phyloP scores from a whole-genome alignment of 2,888 invertebrate genomes.

The Scaptomyza flava region DNA sequence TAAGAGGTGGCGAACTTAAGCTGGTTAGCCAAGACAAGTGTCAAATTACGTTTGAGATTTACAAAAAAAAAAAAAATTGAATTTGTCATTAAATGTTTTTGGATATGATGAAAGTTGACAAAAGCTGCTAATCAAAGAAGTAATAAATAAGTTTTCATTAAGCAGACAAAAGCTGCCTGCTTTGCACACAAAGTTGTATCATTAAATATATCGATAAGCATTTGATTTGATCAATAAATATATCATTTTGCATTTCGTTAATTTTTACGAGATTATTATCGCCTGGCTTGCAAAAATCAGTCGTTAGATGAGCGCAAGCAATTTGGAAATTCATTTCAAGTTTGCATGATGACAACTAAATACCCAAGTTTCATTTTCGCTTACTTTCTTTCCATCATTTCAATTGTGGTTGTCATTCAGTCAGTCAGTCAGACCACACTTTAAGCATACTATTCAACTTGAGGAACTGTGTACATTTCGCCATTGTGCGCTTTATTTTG shows the following conservation, averaged over 20 bases:
- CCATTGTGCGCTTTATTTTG: neutral
- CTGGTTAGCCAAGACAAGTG: constrained; percentile 21
- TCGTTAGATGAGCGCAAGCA: constrained; percentile 11
- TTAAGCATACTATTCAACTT: constrained; percentile 48
- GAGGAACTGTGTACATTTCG: constrained; percentile 13
- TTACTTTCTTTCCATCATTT: constrained; percentile 28
- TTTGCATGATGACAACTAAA: constrained; percentile 28
- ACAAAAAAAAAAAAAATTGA: neutral
- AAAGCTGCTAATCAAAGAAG: neutral
- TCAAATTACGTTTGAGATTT: constrained; percentile 9
- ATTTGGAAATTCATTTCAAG: constrained; percentile 35
- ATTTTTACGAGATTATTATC: neutral
- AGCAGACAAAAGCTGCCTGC: too few relatives aligned
- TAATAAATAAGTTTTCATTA: neutral
- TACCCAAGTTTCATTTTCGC: constrained; percentile 24
- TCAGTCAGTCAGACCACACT: constrained; percentile 30
- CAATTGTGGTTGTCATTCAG: constrained; percentile 5
- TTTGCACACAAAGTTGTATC: neutral
- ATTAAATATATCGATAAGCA: neutral
- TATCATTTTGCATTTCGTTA: neutral
- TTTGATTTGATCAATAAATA: too few relatives aligned
- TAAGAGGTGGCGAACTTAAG: constrained; percentile 42
- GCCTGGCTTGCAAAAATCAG: constrained; percentile 13
- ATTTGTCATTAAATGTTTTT: neutral
- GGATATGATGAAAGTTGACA: neutral